These are phyloP conservation scores for Tolmerus cingulatus DNA, from an alignment of 2,888 invertebrate species.

Conservation along the genomic window DNA sequence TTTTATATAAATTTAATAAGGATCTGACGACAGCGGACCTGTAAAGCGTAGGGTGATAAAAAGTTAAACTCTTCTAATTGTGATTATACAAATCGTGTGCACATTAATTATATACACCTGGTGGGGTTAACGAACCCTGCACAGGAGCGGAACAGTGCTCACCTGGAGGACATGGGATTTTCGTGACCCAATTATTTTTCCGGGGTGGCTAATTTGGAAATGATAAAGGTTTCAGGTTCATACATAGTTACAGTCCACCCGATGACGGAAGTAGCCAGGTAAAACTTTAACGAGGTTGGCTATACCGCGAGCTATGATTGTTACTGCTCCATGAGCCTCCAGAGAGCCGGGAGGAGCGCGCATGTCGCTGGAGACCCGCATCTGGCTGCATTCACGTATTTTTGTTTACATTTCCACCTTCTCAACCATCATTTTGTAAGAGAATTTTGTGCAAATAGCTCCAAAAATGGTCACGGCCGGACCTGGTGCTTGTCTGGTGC, in stretches of 20 bases:
- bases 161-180: not conserved
- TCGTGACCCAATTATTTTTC: not conserved
- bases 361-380: constrained; percentile 33
- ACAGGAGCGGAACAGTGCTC: not conserved
- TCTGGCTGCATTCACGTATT: constrained; percentile 19
- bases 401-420: constrained; percentile 31
- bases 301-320: not conserved
- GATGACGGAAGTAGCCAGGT: constrained; percentile 13
- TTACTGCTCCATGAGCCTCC: not conserved
- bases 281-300: not conserved
- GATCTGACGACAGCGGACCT: not conserved
- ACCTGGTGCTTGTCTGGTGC: constrained; percentile 2
- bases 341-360: constrained; percentile 12
- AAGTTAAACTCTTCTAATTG: not conserved
- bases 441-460: constrained; percentile 27
- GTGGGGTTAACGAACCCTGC: not conserved
- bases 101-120: not conserved
- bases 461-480: constrained; percentile 41
- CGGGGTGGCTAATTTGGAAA: not conserved
- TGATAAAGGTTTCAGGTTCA: not conserved
- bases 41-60: not conserved
- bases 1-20: not conserved
- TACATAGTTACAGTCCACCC: not conserved
- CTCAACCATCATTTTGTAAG: not conserved
- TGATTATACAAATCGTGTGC: not conserved